Conservation (phyloP, 2,113 vertebrate species). For the Oncorhynchus gorbuscha region DNA sequence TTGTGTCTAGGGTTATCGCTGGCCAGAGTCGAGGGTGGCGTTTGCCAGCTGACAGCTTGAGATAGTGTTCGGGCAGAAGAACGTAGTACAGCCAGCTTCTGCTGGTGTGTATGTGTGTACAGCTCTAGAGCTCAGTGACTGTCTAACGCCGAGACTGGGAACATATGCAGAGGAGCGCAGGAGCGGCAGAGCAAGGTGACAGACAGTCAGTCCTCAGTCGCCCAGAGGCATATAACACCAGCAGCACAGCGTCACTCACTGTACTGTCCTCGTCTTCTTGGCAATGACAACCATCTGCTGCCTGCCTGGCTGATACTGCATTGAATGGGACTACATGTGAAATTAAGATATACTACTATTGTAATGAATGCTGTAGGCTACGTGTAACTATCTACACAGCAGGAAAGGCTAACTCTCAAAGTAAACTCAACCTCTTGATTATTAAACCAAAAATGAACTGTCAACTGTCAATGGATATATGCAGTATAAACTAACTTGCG, state of each 20-base stretch:
- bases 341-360: no score
- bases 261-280: neutral
- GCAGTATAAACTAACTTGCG: neutral
- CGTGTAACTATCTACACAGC: neutral
- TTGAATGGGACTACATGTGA: neutral
- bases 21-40: conserved; percentile 33
- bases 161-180: conserved; percentile 24
- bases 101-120: conserved; percentile 27
- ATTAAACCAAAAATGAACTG: neutral
- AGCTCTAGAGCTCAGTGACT: conserved; percentile 13
- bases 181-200: conserved; percentile 22
- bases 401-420: neutral
- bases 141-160: conserved; percentile 27
- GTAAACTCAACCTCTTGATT: neutral
- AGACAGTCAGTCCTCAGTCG: conserved; percentile 12
- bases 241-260: conserved; percentile 4
- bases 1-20: conserved; percentile 52
- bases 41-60: conserved; percentile 66
- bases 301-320: neutral
- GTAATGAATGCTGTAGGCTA: no score
- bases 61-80: conserved; percentile 29
- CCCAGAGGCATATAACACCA: conserved; percentile 2
- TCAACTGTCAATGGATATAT: neutral
- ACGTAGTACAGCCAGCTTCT: conserved; percentile 10
- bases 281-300: neutral